Percentiles rank a stretch among this genome's conserved stretches.
phyloP scores from a whole-genome alignment of 2,888 invertebrate genomes.

The Acholoe squamosa region DNA sequence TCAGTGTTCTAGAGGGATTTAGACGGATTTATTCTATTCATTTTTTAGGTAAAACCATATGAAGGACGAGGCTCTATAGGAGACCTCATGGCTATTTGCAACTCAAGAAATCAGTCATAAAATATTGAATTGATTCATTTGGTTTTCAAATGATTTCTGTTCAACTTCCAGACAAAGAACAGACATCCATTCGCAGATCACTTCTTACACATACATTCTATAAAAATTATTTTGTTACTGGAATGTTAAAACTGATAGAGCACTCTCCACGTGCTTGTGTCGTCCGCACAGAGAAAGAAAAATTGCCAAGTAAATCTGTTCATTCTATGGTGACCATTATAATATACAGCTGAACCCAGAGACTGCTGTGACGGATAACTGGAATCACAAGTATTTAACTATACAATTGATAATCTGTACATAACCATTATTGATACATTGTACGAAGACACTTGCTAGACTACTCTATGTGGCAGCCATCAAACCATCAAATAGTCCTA shows the following conservation, averaged over 20 bases:
- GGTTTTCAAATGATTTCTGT: no score
- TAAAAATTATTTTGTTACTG: slow-evolving; percentile 24
- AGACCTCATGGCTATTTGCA: no score
- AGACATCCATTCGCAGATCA: no score
- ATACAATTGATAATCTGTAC: slow-evolving; percentile 47
- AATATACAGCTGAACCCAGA: background rate
- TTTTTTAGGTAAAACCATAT: no score
- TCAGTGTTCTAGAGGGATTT: background rate
- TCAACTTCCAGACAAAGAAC: no score
- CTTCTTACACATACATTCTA: background rate
- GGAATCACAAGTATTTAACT: slow-evolving; percentile 35
- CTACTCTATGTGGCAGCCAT: background rate
- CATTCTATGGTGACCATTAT: background rate
- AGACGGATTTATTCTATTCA: background rate
- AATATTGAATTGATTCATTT: no score
- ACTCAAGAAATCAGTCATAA: no score
- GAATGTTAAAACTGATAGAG: slow-evolving; percentile 41
- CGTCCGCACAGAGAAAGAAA: background rate
- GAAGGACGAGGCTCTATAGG: no score
- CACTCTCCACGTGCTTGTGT: background rate
- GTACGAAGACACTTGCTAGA: background rate
- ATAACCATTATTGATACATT: slow-evolving; percentile 17
- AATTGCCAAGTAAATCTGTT: background rate
- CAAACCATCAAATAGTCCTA: background rate
- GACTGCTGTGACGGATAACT: background rate